These are phyloP conservation scores for Cephus rjabovi DNA, from an alignment of 2,888 invertebrate genomes.

Conservation along the genomic window DNA sequence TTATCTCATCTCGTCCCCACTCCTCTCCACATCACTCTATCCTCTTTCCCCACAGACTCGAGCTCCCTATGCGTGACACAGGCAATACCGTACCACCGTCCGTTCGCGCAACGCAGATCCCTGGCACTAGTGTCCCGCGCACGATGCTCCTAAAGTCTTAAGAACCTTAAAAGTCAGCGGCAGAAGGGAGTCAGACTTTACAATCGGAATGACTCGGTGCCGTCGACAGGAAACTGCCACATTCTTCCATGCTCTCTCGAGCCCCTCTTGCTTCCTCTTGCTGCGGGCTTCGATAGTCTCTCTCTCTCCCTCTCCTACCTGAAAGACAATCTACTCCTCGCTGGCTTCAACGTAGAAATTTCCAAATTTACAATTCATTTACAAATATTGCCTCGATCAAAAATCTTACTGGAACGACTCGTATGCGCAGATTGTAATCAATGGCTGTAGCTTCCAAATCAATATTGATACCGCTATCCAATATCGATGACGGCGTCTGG, in stretches of 20 bases:
- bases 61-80: conserved; percentile 5
- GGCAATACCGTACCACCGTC: neutral
- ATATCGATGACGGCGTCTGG: neutral
- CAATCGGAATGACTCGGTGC: conserved; percentile 16
- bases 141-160: conserved; percentile 16
- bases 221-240: conserved; percentile 51
- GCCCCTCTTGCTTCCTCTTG: neutral
- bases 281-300: neutral
- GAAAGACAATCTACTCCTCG: neutral
- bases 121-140: neutral
- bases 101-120: neutral
- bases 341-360: neutral
- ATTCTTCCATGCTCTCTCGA: conserved; percentile 35
- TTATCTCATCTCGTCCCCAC: neutral
- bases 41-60: neutral
- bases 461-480: neutral
- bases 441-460: neutral
- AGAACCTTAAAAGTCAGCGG: conserved; percentile 22
- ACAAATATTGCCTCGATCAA: neutral
- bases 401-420: neutral
- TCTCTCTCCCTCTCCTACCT: neutral
- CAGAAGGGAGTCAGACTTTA: conserved; percentile 9
- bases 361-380: neutral
- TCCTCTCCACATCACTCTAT: neutral
- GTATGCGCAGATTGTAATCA: neutral